Evolutionary conservation across 2,113 vertebrate genomes (phyloP).

Genomic region (Lophura nycthemera): DNA sequence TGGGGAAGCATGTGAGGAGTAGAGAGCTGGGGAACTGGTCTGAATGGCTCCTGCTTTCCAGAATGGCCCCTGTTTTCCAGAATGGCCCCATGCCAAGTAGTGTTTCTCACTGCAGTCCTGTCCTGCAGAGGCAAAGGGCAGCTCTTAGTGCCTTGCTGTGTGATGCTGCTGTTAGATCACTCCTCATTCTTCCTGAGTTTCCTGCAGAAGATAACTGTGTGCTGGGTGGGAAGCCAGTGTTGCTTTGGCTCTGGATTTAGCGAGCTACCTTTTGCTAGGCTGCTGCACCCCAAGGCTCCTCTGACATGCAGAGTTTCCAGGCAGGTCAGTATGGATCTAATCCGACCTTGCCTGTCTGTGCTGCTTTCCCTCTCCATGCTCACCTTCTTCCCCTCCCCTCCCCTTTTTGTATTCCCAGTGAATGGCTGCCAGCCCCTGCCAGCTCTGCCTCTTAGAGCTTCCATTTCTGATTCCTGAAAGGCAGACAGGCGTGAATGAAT

Average conservation of each 20-base stretch:
- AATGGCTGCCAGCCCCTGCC: slow-evolving; percentile 24
- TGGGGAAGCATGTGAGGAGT: not conserved
- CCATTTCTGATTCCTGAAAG: slow-evolving; percentile 5
- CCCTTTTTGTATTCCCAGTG: not conserved
- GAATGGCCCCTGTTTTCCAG: not conserved
- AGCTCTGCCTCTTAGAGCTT: slow-evolving; percentile 53
- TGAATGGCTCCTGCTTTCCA: not conserved
- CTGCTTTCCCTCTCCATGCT: slow-evolving; percentile 57
- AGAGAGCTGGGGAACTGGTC: not conserved
- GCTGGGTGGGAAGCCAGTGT: not conserved
- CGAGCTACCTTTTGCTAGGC: slow-evolving; percentile 3
- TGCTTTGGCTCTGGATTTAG: not conserved
- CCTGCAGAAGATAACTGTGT: not conserved
- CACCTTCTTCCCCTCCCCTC: slow-evolving; percentile 39
- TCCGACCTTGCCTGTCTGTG: slow-evolving; percentile 30
- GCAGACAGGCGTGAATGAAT: not conserved
- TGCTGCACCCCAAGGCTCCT: not conserved
- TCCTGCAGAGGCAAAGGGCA: accelerated
- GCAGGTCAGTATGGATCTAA: slow-evolving; percentile 3
- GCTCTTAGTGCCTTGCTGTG: accelerated
- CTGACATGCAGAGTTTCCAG: not conserved
- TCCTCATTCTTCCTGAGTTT: not conserved
- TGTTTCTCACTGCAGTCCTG: not conserved
- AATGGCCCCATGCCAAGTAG: not conserved
- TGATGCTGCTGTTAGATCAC: not conserved